A percentile compares a stretch with the other conserved stretches of the same genome.
phyloP scores from a whole-genome alignment of 2,888 invertebrate species.

The Hofmannophila pseudospretella region DNA sequence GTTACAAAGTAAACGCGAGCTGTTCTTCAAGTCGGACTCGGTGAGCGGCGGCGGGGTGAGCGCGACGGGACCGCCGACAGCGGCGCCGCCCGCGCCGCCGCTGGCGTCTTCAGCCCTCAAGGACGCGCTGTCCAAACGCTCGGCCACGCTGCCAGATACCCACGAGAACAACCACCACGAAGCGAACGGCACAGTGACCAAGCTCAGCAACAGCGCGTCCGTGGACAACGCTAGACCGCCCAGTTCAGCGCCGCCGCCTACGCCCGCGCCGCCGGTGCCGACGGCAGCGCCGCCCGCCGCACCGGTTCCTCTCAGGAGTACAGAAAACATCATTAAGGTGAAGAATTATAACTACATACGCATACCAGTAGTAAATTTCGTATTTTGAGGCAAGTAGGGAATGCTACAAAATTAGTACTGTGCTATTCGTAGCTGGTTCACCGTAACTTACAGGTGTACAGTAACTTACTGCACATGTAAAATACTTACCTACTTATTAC shows the following conservation, averaged over 20 bases:
- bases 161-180: constrained; percentile 71
- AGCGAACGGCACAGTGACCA: constrained; percentile 59
- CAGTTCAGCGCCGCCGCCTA: constrained; percentile 58
- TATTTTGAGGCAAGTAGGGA: too few relatives aligned
- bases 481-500: too few relatives aligned
- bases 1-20: constrained; percentile 91
- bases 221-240: constrained; percentile 60
- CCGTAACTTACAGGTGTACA: too few relatives aligned
- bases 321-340: constrained; percentile 71
- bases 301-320: constrained; percentile 55
- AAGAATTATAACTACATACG: too few relatives aligned
- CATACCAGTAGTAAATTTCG: too few relatives aligned
- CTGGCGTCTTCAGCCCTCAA: constrained; percentile 69
- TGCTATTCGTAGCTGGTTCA: too few relatives aligned
- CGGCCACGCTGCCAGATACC: constrained; percentile 62
- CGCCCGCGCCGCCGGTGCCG: constrained; percentile 68
- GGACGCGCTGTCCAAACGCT: constrained; percentile 67
- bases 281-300: constrained; percentile 46
- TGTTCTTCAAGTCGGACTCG: constrained; percentile 88
- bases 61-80: constrained; percentile 51
- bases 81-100: constrained; percentile 67
- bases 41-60: constrained; percentile 73
- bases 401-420: too few relatives aligned
- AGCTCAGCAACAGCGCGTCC: constrained; percentile 64
- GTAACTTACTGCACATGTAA: not conserved